phyloP scores from a whole-genome alignment of 1,140 invertebrate species.

The Periplaneta americana region DNA sequence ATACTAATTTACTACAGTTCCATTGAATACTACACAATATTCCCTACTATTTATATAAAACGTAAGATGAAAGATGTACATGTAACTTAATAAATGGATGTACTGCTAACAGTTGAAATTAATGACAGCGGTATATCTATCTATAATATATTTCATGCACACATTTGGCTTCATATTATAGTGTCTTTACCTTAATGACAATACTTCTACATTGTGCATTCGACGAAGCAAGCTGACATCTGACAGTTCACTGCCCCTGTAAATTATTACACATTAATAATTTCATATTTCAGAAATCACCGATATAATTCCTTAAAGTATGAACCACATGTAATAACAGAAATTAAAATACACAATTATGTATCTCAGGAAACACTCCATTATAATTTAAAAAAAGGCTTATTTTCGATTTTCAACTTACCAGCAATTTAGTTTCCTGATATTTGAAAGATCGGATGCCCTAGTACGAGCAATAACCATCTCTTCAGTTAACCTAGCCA shows the following conservation, averaged over 20 bases:
- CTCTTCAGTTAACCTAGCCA: constrained; percentile 81
- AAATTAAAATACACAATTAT: no score
- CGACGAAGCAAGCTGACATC: constrained; percentile 69
- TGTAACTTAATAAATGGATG: no score
- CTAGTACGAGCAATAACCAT: constrained; percentile 87
- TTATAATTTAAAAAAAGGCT: no score
- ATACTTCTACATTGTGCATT: constrained; percentile 73
- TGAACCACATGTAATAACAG: no score
- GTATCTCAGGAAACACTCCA: not conserved
- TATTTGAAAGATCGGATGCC: constrained; percentile 71
- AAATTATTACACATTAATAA: constrained; percentile 16
- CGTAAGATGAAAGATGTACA: no score
- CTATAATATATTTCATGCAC: no score
- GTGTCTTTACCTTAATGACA: constrained; percentile 70
- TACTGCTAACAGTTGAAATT: no score
- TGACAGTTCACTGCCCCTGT: constrained; percentile 73
- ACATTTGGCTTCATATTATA: no score
- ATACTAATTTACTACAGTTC: no score
- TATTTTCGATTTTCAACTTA: constrained; percentile 44
- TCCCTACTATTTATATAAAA: no score
- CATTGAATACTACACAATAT: no score
- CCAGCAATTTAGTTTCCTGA: constrained; percentile 89
- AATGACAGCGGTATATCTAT: no score
- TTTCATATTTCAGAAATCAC: constrained; percentile 46
- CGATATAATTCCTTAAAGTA: constrained; percentile 85